Evolutionary conservation across 2,888 invertebrate species (phyloP).

Genomic region (Horisme vitalbata): DNA sequence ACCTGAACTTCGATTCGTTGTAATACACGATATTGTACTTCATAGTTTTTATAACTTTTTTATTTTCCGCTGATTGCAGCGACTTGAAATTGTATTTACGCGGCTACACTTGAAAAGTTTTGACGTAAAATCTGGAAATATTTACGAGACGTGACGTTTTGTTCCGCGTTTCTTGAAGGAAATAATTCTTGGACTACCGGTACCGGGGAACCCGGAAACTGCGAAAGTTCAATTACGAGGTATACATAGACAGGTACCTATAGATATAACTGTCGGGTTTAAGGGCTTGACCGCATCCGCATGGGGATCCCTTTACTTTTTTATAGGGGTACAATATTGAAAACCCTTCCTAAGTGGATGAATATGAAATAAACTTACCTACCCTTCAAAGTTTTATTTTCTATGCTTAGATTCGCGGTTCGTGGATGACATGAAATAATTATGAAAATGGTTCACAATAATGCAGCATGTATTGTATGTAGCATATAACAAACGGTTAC

Average conservation of each 20-base stretch:
- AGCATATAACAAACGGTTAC: background rate
- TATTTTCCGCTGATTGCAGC: conserved; percentile 31
- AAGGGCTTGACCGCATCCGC: conserved; percentile 17
- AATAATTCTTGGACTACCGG: conserved; percentile 7
- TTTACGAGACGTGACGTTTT: conserved; percentile 32
- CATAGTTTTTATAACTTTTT: conserved; percentile 33
- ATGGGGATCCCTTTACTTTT: conserved; percentile 6
- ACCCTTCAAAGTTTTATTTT: conserved; percentile 4
- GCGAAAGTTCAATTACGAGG: background rate
- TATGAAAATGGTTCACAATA: too few relatives aligned
- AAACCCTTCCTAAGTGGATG: conserved; percentile 14
- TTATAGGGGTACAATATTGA: conserved; percentile 21
- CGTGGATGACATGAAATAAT: too few relatives aligned
- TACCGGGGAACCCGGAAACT: conserved; percentile 4
- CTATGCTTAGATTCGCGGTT: background rate
- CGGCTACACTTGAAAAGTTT: conserved; percentile 32
- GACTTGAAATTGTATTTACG: conserved; percentile 32
- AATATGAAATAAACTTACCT: conserved; percentile 9
- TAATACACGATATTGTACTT: conserved; percentile 24
- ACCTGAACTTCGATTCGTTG: conserved; percentile 16
- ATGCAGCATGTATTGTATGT: too few relatives aligned
- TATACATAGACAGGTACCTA: background rate
- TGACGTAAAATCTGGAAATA: conserved; percentile 30
- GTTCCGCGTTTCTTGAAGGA: conserved; percentile 26
- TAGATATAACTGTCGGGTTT: conserved; percentile 9